These are phyloP conservation scores for Caenorhabditis zanzibari DNA, from an alignment of 2,888 invertebrate species.

Conservation along the genomic window DNA sequence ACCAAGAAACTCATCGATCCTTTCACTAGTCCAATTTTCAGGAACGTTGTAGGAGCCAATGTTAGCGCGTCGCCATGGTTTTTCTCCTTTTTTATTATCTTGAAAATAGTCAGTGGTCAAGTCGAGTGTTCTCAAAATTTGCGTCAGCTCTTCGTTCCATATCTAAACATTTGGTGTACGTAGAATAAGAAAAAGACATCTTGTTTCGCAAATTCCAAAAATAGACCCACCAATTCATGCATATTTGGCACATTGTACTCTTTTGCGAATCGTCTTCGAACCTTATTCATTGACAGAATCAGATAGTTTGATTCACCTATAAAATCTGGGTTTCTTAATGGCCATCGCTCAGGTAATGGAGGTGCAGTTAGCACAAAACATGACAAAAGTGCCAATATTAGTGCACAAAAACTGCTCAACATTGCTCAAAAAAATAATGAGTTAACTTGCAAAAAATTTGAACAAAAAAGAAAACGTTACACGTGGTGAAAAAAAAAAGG, in stretches of 20 bases:
- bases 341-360: neutral
- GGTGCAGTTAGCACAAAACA: neutral
- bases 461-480: too few species aligned
- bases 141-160: neutral
- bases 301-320: neutral
- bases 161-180: neutral
- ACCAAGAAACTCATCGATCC: too few species aligned
- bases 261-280: neutral
- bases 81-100: too few species aligned
- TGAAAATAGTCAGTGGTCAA: too few species aligned
- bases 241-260: neutral
- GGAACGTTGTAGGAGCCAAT: too few species aligned
- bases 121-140: neutral
- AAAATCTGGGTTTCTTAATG: neutral
- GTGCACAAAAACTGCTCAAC: too few species aligned
- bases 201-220: too few species aligned
- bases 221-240: constrained; percentile 1
- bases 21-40: too few species aligned
- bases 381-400: neutral
- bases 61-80: neutral
- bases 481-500: too few species aligned
- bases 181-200: too few species aligned
- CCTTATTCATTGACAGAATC: neutral
- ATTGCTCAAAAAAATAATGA: too few species aligned
- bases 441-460: too few species aligned